phyloP scores from a whole-genome alignment of 2,888 invertebrate genomes.

The Pachliopta kotzebuea region DNA sequence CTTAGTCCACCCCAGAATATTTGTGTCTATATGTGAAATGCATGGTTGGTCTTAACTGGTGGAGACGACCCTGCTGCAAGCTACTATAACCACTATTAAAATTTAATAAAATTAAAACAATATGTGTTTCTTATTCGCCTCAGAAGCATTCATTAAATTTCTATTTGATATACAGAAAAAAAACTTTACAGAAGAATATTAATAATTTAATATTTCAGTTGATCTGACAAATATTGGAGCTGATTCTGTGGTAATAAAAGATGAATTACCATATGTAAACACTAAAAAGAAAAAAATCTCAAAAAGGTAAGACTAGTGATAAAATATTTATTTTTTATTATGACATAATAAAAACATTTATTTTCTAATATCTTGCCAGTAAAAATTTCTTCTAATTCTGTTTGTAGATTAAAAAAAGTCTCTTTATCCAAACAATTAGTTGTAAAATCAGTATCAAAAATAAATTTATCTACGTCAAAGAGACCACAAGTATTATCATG shows the following conservation, averaged over 20 bases:
- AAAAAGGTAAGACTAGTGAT: constrained; percentile 1
- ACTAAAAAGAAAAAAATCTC: constrained; percentile 10
- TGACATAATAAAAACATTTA: neutral
- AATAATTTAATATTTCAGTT: constrained; percentile 10
- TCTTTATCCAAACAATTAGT: constrained; percentile 7
- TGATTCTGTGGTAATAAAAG: neutral
- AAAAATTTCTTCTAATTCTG: neutral
- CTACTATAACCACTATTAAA: too few relatives aligned
- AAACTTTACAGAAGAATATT: neutral
- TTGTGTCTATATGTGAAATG: too few relatives aligned
- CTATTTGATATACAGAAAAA: neutral
- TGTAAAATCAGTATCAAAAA: constrained; percentile 19
- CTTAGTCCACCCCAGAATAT: too few relatives aligned
- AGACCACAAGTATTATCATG: constrained; percentile 22
- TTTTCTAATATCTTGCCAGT: neutral
- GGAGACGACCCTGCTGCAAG: too few relatives aligned
- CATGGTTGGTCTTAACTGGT: too few relatives aligned
- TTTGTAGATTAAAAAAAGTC: constrained; percentile 16
- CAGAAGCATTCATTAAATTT: neutral
- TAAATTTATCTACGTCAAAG: constrained; percentile 16
- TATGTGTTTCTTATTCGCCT: neutral
- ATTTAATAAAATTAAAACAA: too few relatives aligned
- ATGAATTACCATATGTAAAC: constrained; percentile 10
- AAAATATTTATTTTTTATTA: neutral
- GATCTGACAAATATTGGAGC: constrained; percentile 7